A percentile compares a stretch with the other conserved stretches of the same genome.
Conservation (phyloP, 2,888 invertebrate species). For the Philonicus albiceps region DNA sequence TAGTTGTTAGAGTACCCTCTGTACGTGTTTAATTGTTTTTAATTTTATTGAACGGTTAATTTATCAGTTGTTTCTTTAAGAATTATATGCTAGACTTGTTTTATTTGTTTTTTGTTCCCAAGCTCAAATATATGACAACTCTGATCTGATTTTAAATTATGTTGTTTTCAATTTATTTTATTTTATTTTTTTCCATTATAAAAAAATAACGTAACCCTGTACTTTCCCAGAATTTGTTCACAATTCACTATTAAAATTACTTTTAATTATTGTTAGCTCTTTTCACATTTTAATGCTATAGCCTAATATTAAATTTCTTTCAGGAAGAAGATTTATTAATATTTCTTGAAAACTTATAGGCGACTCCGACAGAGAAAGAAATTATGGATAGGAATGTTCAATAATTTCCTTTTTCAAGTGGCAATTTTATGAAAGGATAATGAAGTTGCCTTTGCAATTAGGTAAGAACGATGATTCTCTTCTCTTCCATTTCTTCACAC, state of each 20-base stretch:
- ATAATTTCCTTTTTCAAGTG: not conserved
- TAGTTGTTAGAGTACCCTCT: constrained; percentile 3
- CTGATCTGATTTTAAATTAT: constrained; percentile 1
- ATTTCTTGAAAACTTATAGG: not conserved
- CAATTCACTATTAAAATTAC: not conserved
- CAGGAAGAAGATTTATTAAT: not conserved
- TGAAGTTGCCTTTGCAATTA: not conserved
- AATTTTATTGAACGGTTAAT: constrained; percentile 19
- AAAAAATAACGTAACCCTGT: not conserved
- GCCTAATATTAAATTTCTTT: not conserved
- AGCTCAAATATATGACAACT: constrained; percentile 29
- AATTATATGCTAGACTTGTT: not conserved
- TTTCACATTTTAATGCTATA: not conserved
- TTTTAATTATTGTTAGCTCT: not conserved
- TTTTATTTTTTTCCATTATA: not conserved
- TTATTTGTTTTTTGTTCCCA: constrained; percentile 23
- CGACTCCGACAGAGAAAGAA: not conserved
- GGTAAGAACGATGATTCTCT: not conserved
- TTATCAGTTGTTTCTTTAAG: constrained; percentile 11
- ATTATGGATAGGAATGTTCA: not conserved
- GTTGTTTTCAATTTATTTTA: not conserved
- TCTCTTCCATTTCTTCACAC: not conserved
- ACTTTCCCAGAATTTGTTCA: not conserved
- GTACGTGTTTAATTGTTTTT: constrained; percentile 23
- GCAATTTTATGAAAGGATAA: not conserved